phyloP scores from a whole-genome alignment of 1,140 invertebrate genomes.

The Sycobia sp. region DNA sequence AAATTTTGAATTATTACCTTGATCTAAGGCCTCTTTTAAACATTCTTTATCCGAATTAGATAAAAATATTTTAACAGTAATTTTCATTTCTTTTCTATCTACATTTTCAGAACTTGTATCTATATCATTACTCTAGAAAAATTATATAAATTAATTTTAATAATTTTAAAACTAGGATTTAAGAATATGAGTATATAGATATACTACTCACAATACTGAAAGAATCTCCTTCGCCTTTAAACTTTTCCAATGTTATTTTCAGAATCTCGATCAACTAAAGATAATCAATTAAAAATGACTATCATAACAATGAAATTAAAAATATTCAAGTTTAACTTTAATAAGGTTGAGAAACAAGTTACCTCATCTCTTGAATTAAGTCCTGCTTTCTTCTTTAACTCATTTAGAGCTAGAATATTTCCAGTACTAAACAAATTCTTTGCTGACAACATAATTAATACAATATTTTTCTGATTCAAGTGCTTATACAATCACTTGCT shows the following conservation, averaged over 20 bases:
- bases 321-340: not conserved
- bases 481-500: not conserved
- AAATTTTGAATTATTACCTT: conserved; percentile 49
- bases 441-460: conserved; percentile 39
- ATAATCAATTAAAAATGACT: conserved; percentile 39
- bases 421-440: conserved; percentile 75
- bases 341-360: conserved; percentile 40
- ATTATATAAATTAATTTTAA: conserved; percentile 17
- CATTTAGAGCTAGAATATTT: conserved; percentile 82
- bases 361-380: conserved; percentile 85
- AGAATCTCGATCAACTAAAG: conserved; percentile 75
- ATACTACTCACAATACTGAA: conserved; percentile 44
- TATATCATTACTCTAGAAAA: conserved; percentile 44
- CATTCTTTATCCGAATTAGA: conserved; percentile 53
- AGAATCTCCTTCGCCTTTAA: conserved; percentile 48
- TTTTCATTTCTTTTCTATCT: conserved; percentile 65
- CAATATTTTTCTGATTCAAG: conserved; percentile 4
- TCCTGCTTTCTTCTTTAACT: conserved; percentile 81
- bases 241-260: conserved; percentile 68
- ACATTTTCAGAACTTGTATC: conserved; percentile 46
- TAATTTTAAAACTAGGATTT: conserved; percentile 15
- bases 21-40: conserved; percentile 60
- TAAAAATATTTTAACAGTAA: conserved; percentile 67
- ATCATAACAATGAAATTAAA: not conserved
- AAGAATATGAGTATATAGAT: conserved; percentile 6